A percentile compares a stretch with the other conserved stretches of the same genome.
Conservation (phyloP, 2,888 invertebrate genomes). For the Pandemis cinnamomeana region DNA sequence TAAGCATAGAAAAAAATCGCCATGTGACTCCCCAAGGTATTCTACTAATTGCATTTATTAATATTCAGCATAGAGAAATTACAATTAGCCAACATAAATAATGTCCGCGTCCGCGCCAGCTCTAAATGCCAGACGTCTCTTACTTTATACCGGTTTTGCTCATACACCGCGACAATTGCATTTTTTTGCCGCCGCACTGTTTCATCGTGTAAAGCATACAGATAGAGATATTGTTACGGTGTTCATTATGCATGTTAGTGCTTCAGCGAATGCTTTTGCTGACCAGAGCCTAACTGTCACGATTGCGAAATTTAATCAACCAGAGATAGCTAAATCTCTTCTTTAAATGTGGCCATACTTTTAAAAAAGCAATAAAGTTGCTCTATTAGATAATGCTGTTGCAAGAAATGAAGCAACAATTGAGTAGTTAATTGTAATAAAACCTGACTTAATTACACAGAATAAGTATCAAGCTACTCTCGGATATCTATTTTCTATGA, state of each 20-base stretch:
- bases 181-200: slow-evolving; percentile 33
- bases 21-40: slow-evolving; percentile 50
- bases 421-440: background rate
- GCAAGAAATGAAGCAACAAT: background rate
- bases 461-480: background rate
- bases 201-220: slow-evolving; percentile 35
- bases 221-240: slow-evolving; percentile 15
- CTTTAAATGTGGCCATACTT: background rate
- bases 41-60: slow-evolving; percentile 64
- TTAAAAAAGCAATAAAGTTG: background rate
- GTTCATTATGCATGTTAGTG: slow-evolving; percentile 11
- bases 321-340: background rate
- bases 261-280: slow-evolving; percentile 6
- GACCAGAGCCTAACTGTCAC: too few relatives aligned
- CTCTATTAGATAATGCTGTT: background rate
- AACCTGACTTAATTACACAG: background rate
- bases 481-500: background rate
- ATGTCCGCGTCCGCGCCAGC: slow-evolving; percentile 50
- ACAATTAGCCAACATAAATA: slow-evolving; percentile 56
- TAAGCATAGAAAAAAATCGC: slow-evolving; percentile 46
- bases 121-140: slow-evolving; percentile 59
- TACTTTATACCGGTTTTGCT: slow-evolving; percentile 48
- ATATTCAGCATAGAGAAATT: slow-evolving; percentile 55
- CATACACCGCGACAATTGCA: slow-evolving; percentile 34
- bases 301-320: background rate